Conservation (phyloP, 2,113 vertebrate species). For the Rhinolophus sinicus region DNA sequence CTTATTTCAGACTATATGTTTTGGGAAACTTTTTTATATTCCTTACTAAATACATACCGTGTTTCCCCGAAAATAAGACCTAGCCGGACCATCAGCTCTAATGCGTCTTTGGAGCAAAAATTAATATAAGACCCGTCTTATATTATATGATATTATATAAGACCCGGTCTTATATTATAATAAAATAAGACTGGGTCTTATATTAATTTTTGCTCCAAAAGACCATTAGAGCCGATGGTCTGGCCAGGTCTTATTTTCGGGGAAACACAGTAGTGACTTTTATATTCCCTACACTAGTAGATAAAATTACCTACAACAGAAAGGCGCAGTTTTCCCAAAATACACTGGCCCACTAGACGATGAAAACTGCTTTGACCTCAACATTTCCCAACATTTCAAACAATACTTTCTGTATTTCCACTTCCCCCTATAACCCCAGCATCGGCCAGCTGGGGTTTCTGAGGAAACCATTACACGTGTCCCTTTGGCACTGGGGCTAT, state of each 20-base stretch:
- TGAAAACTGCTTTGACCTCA: background rate
- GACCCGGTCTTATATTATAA: too few relatives aligned
- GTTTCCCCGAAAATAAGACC: too few relatives aligned
- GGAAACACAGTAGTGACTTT: background rate
- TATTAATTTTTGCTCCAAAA: too few relatives aligned
- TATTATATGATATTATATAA: too few relatives aligned
- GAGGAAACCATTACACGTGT: background rate
- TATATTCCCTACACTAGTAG: background rate
- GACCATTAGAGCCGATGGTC: too few relatives aligned
- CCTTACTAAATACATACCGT: background rate
- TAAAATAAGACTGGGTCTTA: too few relatives aligned
- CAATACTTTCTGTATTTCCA: background rate
- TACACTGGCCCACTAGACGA: background rate
- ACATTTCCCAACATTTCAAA: background rate
- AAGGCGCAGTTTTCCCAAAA: background rate
- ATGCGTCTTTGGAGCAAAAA: too few relatives aligned
- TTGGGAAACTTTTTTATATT: background rate
- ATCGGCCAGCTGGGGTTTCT: background rate
- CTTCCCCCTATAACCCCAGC: background rate
- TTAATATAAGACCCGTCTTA: too few relatives aligned
- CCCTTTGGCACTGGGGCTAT: background rate
- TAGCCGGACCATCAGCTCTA: too few relatives aligned
- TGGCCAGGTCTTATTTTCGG: too few relatives aligned
- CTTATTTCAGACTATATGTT: background rate
- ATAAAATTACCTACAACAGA: constrained; percentile 12